Evolutionary conservation across 2,797 vertebrate species (phyloP).

Genomic region (Tokudaia muenninki): DNA sequence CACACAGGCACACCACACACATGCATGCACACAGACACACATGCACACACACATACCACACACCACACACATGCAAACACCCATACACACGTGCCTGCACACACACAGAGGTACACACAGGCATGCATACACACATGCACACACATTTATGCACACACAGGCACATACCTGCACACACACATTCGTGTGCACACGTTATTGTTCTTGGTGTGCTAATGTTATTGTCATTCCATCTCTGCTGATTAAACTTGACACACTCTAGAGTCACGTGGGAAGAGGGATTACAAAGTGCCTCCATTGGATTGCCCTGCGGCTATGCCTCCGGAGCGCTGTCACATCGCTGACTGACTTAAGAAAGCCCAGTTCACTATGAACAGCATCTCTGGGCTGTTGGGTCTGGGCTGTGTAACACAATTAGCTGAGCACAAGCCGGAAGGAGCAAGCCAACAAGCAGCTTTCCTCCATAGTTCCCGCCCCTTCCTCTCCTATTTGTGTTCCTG

Average conservation of each 20-base stretch:
- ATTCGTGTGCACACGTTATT: neutral
- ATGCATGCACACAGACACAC: too few relatives aligned
- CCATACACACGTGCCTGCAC: neutral
- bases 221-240: neutral
- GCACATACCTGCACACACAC: neutral
- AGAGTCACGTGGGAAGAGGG: neutral
- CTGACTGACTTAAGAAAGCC: neutral
- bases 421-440: neutral
- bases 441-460: neutral
- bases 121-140: too few relatives aligned
- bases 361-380: neutral
- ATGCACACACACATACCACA: too few relatives aligned
- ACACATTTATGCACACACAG: neutral
- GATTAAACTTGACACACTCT: neutral
- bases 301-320: neutral
- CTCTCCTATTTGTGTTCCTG: neutral
- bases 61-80: too few relatives aligned
- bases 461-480: neutral
- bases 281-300: neutral
- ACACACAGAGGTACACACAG: too few relatives aligned
- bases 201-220: neutral
- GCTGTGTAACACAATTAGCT: neutral
- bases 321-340: neutral
- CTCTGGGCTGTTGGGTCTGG: neutral
- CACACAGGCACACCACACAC: neutral